Evolutionary conservation across 2,113 vertebrate genomes (phyloP), one percentile per base, ranked within the genome.

Genomic region (Ammospiza nelsoni): DNA sequence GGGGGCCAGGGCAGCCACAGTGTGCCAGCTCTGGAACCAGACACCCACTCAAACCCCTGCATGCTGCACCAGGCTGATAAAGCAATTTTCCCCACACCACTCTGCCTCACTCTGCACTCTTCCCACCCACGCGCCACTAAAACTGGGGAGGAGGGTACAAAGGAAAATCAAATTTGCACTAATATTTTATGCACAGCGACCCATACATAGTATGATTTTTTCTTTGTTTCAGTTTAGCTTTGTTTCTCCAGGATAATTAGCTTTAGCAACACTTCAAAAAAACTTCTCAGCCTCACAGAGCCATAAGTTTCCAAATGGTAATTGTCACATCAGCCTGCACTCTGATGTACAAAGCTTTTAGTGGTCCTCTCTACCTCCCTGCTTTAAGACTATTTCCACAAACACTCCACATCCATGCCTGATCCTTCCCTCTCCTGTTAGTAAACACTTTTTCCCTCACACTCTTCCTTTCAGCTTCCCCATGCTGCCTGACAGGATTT

Each of bases 221-320:
- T 61, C 43, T 15, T 92, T 69, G 15, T 91, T 71, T 68, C 87
- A 96, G 24, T 65, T 63, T 62, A 87, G 43, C 68, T 94, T 83
- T 11, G 12, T 87, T 96, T 92, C 69, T 89, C 39, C 23, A 44
- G 68, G n/a, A 65, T 88, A 96, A 94, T 94, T 95, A 93, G 81
- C 66, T 93, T 81, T 74, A 82, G 35, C 8, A 20, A 93, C 14
- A 52, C 62, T 95, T 96, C 35, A 89, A 82, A 90, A 43, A 85
- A 5, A 69, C 51, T 89, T 79, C 63, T 44, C 69, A 95, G 43
- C 81, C 81, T 91, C 62, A 75, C 31, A 75, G 68, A 96, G n/a
- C 25, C 46, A 17, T 37, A 61, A 24, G 46, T 95, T 77, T 88
- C 84, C 51, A 74, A 87, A 66, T 37, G 62, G 80, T 75, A 94